phyloP scores from a whole-genome alignment of 2,888 invertebrate species.

The Nemoura dubitans region DNA sequence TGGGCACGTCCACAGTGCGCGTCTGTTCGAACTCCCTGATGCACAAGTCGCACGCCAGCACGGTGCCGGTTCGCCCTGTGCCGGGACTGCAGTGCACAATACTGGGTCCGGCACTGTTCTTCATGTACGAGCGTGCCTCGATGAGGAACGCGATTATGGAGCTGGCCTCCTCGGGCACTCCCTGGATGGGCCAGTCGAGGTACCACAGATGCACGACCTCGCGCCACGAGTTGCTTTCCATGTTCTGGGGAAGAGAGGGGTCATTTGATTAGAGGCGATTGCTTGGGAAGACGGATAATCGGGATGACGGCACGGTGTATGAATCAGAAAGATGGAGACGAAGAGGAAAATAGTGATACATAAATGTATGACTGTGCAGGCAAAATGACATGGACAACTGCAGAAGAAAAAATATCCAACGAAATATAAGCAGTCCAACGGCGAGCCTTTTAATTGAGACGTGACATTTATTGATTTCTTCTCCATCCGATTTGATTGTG shows the following conservation, averaged over 20 bases:
- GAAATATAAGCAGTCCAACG: too few relatives aligned
- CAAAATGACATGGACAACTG: too few relatives aligned
- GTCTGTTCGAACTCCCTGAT: conserved; percentile 87
- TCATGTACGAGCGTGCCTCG: conserved; percentile 74
- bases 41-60: conserved; percentile 86
- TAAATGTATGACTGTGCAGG: too few relatives aligned
- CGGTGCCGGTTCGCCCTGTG: conserved; percentile 88
- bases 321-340: too few relatives aligned
- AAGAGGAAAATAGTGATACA: too few relatives aligned
- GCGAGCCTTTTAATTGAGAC: too few relatives aligned
- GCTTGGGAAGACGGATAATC: too few relatives aligned
- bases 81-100: conserved; percentile 88
- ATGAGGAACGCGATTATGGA: conserved; percentile 87
- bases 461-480: too few relatives aligned
- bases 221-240: conserved; percentile 82
- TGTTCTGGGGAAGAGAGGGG: conserved; percentile 66
- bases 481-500: too few relatives aligned
- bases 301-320: too few relatives aligned
- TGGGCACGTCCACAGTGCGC: conserved; percentile 84
- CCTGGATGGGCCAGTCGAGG: conserved; percentile 88
- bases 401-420: too few relatives aligned
- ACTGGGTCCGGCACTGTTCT: conserved; percentile 72
- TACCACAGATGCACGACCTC: conserved; percentile 94
- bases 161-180: conserved; percentile 83
- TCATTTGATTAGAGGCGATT: too few relatives aligned